Base-by-base conservation (phyloP, 2,888 invertebrate genomes). In the Cecidostiba fungosa region DNA sequence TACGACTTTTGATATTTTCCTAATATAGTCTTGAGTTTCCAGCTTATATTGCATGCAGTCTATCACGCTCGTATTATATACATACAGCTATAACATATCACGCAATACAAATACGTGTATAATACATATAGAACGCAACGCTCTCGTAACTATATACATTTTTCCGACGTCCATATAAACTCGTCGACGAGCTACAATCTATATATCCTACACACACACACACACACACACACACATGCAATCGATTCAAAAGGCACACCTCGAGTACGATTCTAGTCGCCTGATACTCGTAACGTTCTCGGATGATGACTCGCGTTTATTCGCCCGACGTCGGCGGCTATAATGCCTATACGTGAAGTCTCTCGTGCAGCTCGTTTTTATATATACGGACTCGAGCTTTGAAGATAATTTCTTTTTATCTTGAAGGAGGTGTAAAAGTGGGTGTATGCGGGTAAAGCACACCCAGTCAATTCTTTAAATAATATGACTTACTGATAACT, bases 1-100 rank as follows among this genome's bases (percentile, higher is more conserved):
- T 85, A 76, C 79, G 69, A 70, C 83, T 80, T 70, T 32, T 80
- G 85, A 86, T 86, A 86, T 86, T 86, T 59, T 76, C 83, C 83
- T 86, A 86, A 77, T 86, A 79, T 66, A 80, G 74, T 59, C 59
- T 83, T 79, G 47, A 86, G 77, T 82, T 70, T n/a, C 26, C 70
- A 74, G 66, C 74, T 79, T 86, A 86, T 82, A 86, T 36, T 81
- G 59, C 59, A 23, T 23, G 43, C 47, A 69, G 36, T 2, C 43
- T 43, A 12, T 43, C 43, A 12, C 39, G 39, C 36, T n/a, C 10
- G 32, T 23, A 19, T 5, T 1, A 6, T 43, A 43, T 10, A 16
- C 12, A n/a, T 32, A 39, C 26, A 73, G 36, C 23, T 32, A 23
- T n/a, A n/a, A n/a, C n/a, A n/a, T n/a, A n/a, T n/a, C 66, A 8